phyloP scores from a whole-genome alignment of 2,113 vertebrate genomes.

The Quiscalus mexicanus region DNA sequence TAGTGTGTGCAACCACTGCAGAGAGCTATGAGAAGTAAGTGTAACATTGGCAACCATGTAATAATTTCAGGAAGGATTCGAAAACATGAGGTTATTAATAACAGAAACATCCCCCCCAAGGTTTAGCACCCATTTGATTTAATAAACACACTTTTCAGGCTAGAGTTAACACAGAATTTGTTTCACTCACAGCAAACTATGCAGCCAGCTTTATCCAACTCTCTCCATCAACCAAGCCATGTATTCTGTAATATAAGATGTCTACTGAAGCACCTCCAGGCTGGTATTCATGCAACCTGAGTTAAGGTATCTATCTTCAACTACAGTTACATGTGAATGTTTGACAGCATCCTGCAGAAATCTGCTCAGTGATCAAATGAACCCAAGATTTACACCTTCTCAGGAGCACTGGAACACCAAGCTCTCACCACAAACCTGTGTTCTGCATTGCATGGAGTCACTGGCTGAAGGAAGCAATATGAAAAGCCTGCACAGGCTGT shows the following conservation, averaged over 20 bases:
- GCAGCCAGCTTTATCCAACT: neutral
- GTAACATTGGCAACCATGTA: neutral
- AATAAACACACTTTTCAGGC: neutral
- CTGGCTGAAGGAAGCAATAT: neutral
- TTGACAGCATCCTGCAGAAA: neutral
- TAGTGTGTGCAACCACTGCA: neutral
- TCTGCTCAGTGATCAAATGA: neutral
- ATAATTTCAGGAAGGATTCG: neutral
- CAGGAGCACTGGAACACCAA: neutral
- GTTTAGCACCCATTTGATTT: neutral
- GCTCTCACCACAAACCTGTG: neutral
- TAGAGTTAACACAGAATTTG: neutral
- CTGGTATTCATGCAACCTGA: neutral
- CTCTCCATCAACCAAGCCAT: neutral
- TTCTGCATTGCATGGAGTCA: neutral
- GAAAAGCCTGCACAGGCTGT: neutral
- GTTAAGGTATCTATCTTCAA: neutral
- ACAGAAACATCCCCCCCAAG: neutral
- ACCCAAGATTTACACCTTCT: neutral
- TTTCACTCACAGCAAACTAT: neutral
- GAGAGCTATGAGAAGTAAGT: neutral
- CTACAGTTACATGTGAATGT: neutral
- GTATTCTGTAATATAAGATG: neutral
- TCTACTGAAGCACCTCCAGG: neutral
- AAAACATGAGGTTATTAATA: neutral